Evolutionary conservation across 2,797 vertebrate genomes (phyloP), one percentile per base, ranked within the genome.

Genomic region (Cossypha heuglini): DNA sequence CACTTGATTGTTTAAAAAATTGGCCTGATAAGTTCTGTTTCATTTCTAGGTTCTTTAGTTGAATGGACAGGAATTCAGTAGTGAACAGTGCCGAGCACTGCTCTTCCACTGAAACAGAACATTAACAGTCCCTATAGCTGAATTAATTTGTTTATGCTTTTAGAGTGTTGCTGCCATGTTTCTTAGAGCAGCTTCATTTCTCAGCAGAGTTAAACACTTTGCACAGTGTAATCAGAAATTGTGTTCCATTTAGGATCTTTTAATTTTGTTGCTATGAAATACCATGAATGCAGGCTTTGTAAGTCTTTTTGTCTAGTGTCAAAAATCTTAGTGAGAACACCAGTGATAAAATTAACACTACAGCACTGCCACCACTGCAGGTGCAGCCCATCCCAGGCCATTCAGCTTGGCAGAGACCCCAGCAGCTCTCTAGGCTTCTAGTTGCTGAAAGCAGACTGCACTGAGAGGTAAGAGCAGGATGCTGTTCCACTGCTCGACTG

Each of bases 301-400:
- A 52, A 57, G 8, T 29, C 6, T 31, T 63, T 37, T 35, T 71
- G 40, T 24, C n/a, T 28, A 35, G 13, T 28, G 18, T 12, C 61
- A 71, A 78, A 92, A 74, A 85, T 19, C 12, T 12, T 1, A 21
- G 21, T 24, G 33, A 61, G 35, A 83, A 26, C 3, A 3, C 11
- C 14, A 68, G 10, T 13, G 66, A 26, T 24, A 73, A 24, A 42
- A 31, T 11, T 21, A 72, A 35, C 13, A 63, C 71, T 46, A 49
- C 67, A 90, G 43, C 20, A 31, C 45, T 48, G 49, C 37, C 28
- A 8, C n/a, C 18, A 6, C 9, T 1, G 11, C 33, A 14, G 19
- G 12, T 16, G 38, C 26, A 2, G 16, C 33, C 1, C 5, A 10
- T 2, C 6, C 20, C 5, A 6, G 37, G 18, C 14, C 13, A 5